phyloP scores from a whole-genome alignment of 2,888 invertebrate genomes.

The Synanthedon andrenaeformis region DNA sequence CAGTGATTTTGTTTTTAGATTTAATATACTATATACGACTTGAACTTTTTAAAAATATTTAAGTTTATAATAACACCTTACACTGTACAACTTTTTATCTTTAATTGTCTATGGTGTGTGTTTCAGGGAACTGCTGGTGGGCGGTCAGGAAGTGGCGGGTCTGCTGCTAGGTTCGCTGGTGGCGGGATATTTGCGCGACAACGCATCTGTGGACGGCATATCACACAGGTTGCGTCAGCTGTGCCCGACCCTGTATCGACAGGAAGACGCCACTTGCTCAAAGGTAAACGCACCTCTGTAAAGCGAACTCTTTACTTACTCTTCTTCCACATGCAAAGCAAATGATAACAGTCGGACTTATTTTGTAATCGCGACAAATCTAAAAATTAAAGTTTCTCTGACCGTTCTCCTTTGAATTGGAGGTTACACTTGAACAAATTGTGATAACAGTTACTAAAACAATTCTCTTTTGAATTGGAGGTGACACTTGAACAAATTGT shows the following conservation, averaged over 20 bases:
- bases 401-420: background rate
- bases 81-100: no score
- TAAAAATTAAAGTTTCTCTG: no score
- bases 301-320: background rate
- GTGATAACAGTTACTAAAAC: no score
- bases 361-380: background rate
- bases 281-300: conserved; percentile 72
- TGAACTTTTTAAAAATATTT: background rate
- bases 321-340: background rate
- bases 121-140: conserved; percentile 78
- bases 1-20: conserved; percentile 2
- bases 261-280: conserved; percentile 95
- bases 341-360: background rate
- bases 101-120: no score
- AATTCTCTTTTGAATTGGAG: no score
- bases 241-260: conserved; percentile 93
- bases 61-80: no score
- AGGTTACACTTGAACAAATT: background rate
- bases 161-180: conserved; percentile 87
- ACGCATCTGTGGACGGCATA: conserved; percentile 93
- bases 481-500: no score
- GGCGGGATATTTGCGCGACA: conserved; percentile 92
- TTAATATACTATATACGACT: background rate
- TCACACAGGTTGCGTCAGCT: conserved; percentile 87
- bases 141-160: conserved; percentile 75